Evolutionary conservation across 2,888 invertebrate species (phyloP).

Genomic region (Noctua fimbriata): DNA sequence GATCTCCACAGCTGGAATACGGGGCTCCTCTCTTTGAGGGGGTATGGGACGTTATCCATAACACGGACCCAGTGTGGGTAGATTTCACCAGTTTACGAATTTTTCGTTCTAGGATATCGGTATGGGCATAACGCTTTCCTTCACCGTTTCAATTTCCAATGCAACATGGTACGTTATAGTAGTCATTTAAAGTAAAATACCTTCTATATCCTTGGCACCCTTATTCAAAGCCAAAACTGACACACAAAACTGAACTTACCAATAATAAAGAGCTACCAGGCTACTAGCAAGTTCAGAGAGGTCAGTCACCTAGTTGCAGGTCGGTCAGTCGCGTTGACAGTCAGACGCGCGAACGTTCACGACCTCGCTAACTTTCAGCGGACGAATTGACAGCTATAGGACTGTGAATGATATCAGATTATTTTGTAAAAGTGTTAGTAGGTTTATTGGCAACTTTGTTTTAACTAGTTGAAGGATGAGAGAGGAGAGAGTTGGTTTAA

Average conservation of each 20-base stretch:
- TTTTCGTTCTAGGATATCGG: neutral
- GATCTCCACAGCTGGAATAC: neutral
- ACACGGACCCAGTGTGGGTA: neutral
- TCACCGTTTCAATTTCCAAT: neutral
- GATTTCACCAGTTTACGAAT: neutral
- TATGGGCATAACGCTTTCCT: neutral
- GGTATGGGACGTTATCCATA: neutral
- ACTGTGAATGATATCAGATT: constrained; percentile 6
- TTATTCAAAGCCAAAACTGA: neutral
- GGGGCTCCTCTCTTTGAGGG: neutral
- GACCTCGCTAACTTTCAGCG: constrained; percentile 18
- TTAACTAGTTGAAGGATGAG: neutral
- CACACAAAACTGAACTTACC: neutral
- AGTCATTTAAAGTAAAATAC: neutral
- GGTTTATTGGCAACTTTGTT: neutral
- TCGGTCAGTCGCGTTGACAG: constrained; percentile 18
- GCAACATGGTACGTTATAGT: neutral
- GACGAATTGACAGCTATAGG: constrained; percentile 5
- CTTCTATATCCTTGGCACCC: neutral
- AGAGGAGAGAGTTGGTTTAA: neutral
- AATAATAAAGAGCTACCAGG: constrained; percentile 1
- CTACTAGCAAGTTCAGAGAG: constrained; percentile 17
- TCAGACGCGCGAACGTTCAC: neutral
- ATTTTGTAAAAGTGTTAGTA: neutral
- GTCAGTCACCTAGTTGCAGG: constrained; percentile 38